Evolutionary conservation across 2,797 vertebrate species (phyloP).

Genomic region (Characodon lateralis): DNA sequence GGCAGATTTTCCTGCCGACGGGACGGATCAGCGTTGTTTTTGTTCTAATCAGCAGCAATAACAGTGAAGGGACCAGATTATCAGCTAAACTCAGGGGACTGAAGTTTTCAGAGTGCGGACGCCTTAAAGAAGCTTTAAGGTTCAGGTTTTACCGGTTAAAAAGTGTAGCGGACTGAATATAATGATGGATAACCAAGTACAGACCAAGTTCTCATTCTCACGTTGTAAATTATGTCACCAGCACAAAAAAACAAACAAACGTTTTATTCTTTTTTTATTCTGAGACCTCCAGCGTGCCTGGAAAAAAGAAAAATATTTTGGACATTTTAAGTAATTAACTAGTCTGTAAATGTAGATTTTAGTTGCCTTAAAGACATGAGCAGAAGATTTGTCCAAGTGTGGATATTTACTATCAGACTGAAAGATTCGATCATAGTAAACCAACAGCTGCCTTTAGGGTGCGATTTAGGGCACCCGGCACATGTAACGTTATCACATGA

Average conservation of each 20-base stretch:
- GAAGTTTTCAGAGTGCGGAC: slow-evolving; percentile 3
- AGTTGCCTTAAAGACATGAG: background rate
- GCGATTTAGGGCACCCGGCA: background rate
- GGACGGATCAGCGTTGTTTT: slow-evolving; percentile 10
- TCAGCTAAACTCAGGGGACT: slow-evolving; percentile 31
- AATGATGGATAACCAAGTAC: background rate
- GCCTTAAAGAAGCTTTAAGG: slow-evolving; percentile 10
- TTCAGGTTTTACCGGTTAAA: background rate
- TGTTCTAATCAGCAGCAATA: slow-evolving; percentile 19
- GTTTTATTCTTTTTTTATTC: background rate
- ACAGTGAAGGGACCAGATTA: slow-evolving; percentile 18
- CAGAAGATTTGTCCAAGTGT: background rate
- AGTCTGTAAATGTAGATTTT: background rate
- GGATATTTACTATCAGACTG: background rate
- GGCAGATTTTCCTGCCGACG: slow-evolving; percentile 1
- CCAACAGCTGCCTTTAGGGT: background rate
- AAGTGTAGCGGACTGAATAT: background rate
- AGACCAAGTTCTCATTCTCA: background rate
- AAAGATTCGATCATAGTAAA: background rate
- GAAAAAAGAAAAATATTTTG: background rate
- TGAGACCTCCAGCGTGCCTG: background rate
- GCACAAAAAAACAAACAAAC: background rate
- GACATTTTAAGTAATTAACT: too few species aligned
- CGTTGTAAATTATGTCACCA: background rate
- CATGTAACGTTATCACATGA: background rate